Percentiles rank a stretch among this genome's conserved stretches.
Conservation (phyloP, 2,113 vertebrate genomes). For the Neogobius melanostomus region DNA sequence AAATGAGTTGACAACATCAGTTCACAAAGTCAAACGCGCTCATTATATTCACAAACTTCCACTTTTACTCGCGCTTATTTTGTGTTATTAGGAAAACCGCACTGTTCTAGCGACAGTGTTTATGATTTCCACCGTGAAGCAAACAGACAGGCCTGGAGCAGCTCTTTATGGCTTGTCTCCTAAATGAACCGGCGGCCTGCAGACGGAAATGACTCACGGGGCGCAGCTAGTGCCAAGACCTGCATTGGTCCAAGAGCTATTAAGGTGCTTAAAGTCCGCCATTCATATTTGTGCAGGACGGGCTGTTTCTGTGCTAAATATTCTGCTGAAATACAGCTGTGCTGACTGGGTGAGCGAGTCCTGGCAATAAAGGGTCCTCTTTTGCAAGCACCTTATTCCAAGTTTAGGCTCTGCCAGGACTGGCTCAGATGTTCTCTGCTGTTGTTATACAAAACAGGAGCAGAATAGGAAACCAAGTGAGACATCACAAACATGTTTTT, state of each 20-base stretch:
- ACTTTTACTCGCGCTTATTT: conserved; percentile 49
- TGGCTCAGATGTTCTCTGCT: neutral
- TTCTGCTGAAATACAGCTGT: conserved; percentile 53
- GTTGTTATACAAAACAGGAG: neutral
- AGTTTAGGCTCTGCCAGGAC: conserved; percentile 5
- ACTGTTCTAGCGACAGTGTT: conserved; percentile 61
- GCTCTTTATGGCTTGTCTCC: conserved; percentile 71
- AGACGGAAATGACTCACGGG: conserved; percentile 78
- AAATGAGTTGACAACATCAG: conserved; percentile 4
- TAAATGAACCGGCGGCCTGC: conserved; percentile 71
- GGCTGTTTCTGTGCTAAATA: conserved; percentile 60
- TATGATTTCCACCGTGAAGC: conserved; percentile 62
- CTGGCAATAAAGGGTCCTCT: conserved; percentile 35
- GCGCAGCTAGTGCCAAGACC: conserved; percentile 68
- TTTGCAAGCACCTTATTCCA: conserved; percentile 47
- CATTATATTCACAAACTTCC: conserved; percentile 45
- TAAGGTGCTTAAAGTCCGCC: conserved; percentile 75
- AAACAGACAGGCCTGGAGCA: conserved; percentile 50
- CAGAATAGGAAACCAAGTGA: neutral
- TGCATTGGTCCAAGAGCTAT: conserved; percentile 66
- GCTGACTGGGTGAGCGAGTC: conserved; percentile 50
- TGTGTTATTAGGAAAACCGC: conserved; percentile 36
- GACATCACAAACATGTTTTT: too few relatives aligned
- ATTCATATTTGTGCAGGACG: conserved; percentile 74
- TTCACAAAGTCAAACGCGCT: conserved; percentile 45